phyloP scores from a whole-genome alignment of 53 echinoderm and acorn worm species.

The Pentamera pediparva region DNA sequence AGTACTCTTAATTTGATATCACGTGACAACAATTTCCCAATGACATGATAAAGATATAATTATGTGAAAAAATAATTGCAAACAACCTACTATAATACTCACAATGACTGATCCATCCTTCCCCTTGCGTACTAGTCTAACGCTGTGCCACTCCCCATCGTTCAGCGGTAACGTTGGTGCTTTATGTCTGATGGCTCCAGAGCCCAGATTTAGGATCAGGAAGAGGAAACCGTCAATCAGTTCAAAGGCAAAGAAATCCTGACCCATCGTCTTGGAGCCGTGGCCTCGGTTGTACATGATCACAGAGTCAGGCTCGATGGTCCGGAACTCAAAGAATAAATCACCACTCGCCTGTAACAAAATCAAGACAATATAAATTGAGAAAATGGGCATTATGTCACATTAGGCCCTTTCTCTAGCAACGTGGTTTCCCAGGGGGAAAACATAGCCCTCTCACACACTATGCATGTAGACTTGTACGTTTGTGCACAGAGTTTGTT shows the following conservation, averaged over 20 bases:
- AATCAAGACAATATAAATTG: too few species aligned
- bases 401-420: background rate
- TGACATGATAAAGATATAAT: too few species aligned
- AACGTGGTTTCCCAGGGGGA: background rate
- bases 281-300: slow-evolving; percentile 92
- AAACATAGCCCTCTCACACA: background rate
- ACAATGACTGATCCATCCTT: slow-evolving; percentile 24
- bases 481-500: too few species aligned
- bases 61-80: too few species aligned
- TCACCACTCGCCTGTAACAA: slow-evolving; percentile 54
- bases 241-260: slow-evolving; percentile 95
- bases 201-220: slow-evolving; percentile 82
- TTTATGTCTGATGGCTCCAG: slow-evolving; percentile 68
- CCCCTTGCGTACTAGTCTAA: slow-evolving; percentile 48
- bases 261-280: background rate
- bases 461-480: too few species aligned
- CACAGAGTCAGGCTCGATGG: slow-evolving; percentile 80
- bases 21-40: too few species aligned
- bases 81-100: background rate
- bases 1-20: too few species aligned
- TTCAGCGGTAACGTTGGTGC: slow-evolving; percentile 55
- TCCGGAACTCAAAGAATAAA: slow-evolving; percentile 76
- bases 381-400: too few species aligned
- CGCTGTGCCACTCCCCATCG: slow-evolving; percentile 87
- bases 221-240: slow-evolving; percentile 75